These are phyloP conservation scores for Myiozetetes cayanensis DNA, from an alignment of 2,113 vertebrate genomes.

Conservation along the genomic window DNA sequence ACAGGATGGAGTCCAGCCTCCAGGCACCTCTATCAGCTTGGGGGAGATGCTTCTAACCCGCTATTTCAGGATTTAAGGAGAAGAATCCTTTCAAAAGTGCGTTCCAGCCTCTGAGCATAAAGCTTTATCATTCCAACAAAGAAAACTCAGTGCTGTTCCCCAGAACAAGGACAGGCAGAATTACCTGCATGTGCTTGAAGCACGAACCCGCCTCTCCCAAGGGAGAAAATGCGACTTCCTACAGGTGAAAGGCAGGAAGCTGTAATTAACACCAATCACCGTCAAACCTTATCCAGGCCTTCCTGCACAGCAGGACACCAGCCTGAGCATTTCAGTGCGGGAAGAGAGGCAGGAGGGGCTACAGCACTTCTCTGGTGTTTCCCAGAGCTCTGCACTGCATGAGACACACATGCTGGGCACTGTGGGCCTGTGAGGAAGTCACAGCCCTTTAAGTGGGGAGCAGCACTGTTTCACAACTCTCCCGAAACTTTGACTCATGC, in stretches of 20 bases:
- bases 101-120: not conserved
- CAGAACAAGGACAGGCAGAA: not conserved
- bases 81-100: not conserved
- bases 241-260: not conserved
- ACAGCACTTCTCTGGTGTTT: not conserved
- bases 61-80: not conserved
- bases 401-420: rapidly evolving
- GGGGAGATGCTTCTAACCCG: not conserved
- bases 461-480: not conserved
- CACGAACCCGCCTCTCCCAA: not conserved
- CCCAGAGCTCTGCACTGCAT: not conserved
- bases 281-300: not conserved
- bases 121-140: not conserved
- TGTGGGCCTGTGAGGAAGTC: rapidly evolving
- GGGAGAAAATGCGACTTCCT: not conserved
- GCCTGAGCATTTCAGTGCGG: not conserved
- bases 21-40: not conserved
- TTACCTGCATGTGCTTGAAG: not conserved
- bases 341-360: not conserved
- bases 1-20: not conserved
- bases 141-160: not conserved
- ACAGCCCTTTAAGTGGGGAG: not conserved
- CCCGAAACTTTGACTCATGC: rapidly evolving
- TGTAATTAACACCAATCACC: not conserved
- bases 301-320: not conserved